Evolutionary conservation across 1,140 invertebrate genomes (phyloP).

Genomic region (Sinella curviseta): DNA sequence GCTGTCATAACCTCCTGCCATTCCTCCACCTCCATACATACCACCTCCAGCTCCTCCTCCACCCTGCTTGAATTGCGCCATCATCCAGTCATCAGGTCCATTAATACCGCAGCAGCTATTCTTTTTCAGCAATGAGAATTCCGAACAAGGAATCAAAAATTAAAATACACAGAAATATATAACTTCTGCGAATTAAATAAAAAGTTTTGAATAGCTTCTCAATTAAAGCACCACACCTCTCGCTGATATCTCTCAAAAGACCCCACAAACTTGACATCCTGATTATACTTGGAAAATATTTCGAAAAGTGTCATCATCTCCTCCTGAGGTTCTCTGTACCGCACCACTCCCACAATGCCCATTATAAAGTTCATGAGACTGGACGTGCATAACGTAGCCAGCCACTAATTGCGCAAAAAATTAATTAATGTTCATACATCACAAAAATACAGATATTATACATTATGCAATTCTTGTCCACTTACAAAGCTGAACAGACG

Average conservation of each 20-base stretch:
- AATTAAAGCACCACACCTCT: slow-evolving; percentile 29
- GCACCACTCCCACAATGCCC: slow-evolving; percentile 27
- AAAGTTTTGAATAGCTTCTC: neutral
- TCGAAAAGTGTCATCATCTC: slow-evolving; percentile 33
- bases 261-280: slow-evolving; percentile 35
- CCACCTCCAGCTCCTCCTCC: slow-evolving; percentile 20
- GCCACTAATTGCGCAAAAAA: slow-evolving; percentile 23
- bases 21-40: neutral
- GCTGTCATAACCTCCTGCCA: slow-evolving; percentile 29
- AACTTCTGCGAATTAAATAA: neutral
- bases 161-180: neutral
- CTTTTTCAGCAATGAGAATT: too few species aligned
- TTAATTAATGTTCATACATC: neutral
- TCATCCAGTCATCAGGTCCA: slow-evolving; percentile 47
- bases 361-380: slow-evolving; percentile 5
- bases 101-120: slow-evolving; percentile 45
- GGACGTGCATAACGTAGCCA: neutral
- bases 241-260: slow-evolving; percentile 40
- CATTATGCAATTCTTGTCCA: neutral
- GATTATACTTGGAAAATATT: slow-evolving; percentile 27
- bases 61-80: slow-evolving; percentile 33
- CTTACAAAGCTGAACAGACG: slow-evolving; percentile 33
- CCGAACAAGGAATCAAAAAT: neutral
- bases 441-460: neutral
- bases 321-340: slow-evolving; percentile 35